phyloP scores from a whole-genome alignment of 2,113 vertebrate genomes.

The Petrocephalus microphthalmus region DNA sequence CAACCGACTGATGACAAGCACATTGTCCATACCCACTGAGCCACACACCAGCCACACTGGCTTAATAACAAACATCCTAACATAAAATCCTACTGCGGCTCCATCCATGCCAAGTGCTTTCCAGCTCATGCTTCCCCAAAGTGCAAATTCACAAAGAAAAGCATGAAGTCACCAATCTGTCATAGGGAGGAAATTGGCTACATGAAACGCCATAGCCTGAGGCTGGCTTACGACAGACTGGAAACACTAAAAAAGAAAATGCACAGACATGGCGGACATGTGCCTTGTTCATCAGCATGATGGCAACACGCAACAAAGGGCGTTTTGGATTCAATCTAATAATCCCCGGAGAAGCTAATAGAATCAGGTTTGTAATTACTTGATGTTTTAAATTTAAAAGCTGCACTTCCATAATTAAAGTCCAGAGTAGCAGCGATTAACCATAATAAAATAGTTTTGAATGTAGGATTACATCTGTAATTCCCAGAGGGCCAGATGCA shows the following conservation, averaged over 20 bases:
- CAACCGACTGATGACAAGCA: background rate
- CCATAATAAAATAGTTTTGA: constrained; percentile 63
- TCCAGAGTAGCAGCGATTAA: constrained; percentile 50
- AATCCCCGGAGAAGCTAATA: constrained; percentile 49
- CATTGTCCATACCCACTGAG: background rate
- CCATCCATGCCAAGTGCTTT: background rate
- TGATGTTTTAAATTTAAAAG: constrained; percentile 49
- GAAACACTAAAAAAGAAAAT: background rate
- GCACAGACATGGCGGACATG: background rate
- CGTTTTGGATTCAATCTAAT: background rate
- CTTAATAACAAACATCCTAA: no score
- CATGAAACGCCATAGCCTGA: background rate
- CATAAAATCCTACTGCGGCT: background rate
- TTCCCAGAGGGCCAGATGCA: constrained; percentile 62
- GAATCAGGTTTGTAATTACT: constrained; percentile 56
- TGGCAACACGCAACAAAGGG: background rate
- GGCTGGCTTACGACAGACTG: background rate
- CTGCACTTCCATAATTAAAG: constrained; percentile 72
- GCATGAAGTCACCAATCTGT: background rate
- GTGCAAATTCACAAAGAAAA: background rate
- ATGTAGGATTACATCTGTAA: constrained; percentile 63
- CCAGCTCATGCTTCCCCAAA: background rate
- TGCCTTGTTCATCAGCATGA: background rate
- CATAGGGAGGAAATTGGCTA: background rate
- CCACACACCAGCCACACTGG: background rate